Base-by-base conservation (phyloP, 1,140 invertebrate genomes). In the Lepidotrigona ventralis region DNA sequence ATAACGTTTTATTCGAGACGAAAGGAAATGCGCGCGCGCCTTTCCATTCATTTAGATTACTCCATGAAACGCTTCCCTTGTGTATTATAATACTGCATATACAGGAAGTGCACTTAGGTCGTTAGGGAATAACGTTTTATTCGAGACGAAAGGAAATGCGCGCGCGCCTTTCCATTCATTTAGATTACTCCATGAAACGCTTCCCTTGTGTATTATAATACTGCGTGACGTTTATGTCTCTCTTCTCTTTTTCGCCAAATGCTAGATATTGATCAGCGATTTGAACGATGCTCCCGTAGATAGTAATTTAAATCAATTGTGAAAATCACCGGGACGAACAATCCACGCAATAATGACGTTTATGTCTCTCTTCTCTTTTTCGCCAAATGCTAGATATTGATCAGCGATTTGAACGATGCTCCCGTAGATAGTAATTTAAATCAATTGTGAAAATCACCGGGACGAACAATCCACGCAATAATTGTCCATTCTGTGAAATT, bases 1-100 rank as follows among this genome's bases (percentile, higher is more conserved):
- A 54, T 53, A 82, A 82, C 80, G 74, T 82, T 82, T 82, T 53
- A 66, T 76, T 81, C 68, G 71, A 78, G 66, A 83, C 60, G 54
- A 76, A 74, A 77, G 81, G 66, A 79, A 77, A 84, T 54, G 64
- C 51, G 53, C 77, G 60, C 60, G 23, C 72, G 82, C 51, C 66
- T 87, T 84, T 70, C 81, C 85, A 76, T 81, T 75, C 76, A 78
- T 70, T 69, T 58, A 81, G 77, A 87, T 79, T 72, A 53, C 81
- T 54, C 56, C 51, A 23, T 58, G 64, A 81, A 87, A 74, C 75
- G 56, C 39, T 76, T 75, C 60, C 68, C 81, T 85, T 80, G 33
- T 84, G 39, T 64, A 46, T 46, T 46, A 46, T 6, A 39, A 39
- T 39, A 56, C n/a, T n/a, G n/a, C n/a, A n/a, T 87, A 78, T 80